Base-by-base conservation (phyloP, 2,797 vertebrate genomes). In the Myiotriccus ornatus region DNA sequence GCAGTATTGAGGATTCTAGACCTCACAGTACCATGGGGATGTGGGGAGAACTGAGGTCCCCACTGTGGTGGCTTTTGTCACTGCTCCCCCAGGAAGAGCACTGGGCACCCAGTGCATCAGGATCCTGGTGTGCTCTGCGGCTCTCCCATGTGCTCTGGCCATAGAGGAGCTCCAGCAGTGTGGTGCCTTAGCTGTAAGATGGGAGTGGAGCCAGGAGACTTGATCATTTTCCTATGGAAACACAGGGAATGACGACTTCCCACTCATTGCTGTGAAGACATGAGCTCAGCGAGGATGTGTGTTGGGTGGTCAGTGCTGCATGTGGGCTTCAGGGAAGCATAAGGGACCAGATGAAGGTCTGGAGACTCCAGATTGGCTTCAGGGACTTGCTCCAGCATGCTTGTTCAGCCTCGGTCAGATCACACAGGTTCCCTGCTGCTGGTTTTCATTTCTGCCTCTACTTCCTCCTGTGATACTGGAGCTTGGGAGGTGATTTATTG, bases 1-100 rank as follows among this genome's bases (percentile, higher is more conserved):
- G 57, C 32, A 16, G 14, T 2, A 1, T 0, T 34, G 44, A 65
- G 65, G 28, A 70, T 4, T 21, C 16, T 50, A 55, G 44, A 4
- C 39, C 30, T 43, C 8, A 0, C 7, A 4, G 18, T 7, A 23
- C 21, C 17, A 2, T 0, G 12, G 0, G 7, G 9, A 8, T 0
- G 13, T 11, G 17, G n/a, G 25, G 15, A 16, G 30, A 22, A 39
- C 0, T 1, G 0, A 34, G 47, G 34, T 15, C 7, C 27, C 2
- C 18, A 3, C 4, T 53, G 39, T 8, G 39, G 3, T 7, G 25
- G 7, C 56, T 60, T 63, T 28, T 7, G 6, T 19, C 37, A 11
- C 39, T 4, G 32, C 19, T 63, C 56, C 3, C 7, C 24, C 28
- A 39, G 62, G 30, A 22, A 16, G 5, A 56, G 41, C 59, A 59